These are phyloP conservation scores for Carapus acus DNA, from an alignment of 2,797 vertebrate genomes.

Conservation along the genomic window DNA sequence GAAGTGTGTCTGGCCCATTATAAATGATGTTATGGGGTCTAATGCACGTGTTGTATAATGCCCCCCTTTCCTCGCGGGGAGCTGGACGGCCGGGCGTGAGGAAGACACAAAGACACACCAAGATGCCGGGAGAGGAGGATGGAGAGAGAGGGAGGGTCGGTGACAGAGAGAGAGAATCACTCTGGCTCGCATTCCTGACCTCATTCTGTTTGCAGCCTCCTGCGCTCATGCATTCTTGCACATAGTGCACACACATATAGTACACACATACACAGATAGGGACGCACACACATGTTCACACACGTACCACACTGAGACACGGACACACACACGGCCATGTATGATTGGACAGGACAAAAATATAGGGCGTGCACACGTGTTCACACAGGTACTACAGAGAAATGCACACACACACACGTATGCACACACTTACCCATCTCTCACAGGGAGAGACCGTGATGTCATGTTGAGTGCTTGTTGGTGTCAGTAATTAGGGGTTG, in stretches of 20 bases:
- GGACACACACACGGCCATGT: not conserved
- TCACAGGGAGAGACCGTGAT: constrained; percentile 47
- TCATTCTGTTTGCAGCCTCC: constrained; percentile 50
- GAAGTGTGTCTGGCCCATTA: constrained; percentile 47
- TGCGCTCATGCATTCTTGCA: constrained; percentile 14
- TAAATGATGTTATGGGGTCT: constrained; percentile 57
- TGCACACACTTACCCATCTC: not conserved
- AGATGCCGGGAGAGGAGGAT: not conserved
- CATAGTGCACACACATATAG: not conserved
- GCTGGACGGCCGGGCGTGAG: constrained; percentile 28
- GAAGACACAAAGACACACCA: constrained; percentile 37
- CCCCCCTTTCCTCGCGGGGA: constrained; percentile 22
- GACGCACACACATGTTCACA: not conserved
- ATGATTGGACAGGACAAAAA: constrained; percentile 8
- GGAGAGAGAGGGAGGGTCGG: too few relatives aligned
- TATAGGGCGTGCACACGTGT: constrained; percentile 32
- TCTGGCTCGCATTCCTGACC: constrained; percentile 43
- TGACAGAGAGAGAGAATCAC: not conserved
- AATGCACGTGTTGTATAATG: constrained; percentile 51
- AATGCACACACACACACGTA: constrained; percentile 5
- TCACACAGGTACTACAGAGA: too few relatives aligned
- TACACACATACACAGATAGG: not conserved
- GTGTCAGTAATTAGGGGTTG: constrained; percentile 59
- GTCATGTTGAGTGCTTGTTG: constrained; percentile 48
- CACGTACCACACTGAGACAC: too few relatives aligned